Conservation (phyloP, 30 jellyfish, hydroid and myxozoan species). For the Clytia hemisphaerica region DNA sequence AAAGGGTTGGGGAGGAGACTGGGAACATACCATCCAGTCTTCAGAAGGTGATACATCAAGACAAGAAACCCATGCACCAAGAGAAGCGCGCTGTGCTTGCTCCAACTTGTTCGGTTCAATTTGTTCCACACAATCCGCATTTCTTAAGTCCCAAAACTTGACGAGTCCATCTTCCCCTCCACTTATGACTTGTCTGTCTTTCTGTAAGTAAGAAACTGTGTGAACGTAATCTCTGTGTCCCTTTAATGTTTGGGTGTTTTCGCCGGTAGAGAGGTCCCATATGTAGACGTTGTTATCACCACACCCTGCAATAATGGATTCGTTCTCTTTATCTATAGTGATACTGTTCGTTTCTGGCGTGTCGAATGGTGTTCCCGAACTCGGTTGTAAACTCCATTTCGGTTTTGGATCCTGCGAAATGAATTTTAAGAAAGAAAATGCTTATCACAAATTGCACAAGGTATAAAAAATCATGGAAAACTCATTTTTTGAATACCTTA, state of each 20-base stretch:
- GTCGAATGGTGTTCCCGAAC: conserved; percentile 56
- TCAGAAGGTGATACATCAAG: conserved; percentile 81
- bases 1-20: neutral
- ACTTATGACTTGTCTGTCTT: conserved; percentile 67
- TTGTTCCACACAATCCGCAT: conserved; percentile 14
- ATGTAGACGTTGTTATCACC: conserved; percentile 74
- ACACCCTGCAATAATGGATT: conserved; percentile 77
- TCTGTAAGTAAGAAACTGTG: conserved; percentile 53
- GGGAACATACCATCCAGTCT: conserved; percentile 97
- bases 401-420: conserved; percentile 78
- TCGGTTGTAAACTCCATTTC: conserved; percentile 58
- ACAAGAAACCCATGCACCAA: conserved; percentile 90
- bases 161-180: conserved; percentile 96
- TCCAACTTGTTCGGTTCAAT: conserved; percentile 54
- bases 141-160: conserved; percentile 72
- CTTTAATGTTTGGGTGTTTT: conserved; percentile 13
- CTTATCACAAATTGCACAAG: no score
- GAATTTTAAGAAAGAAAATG: no score
- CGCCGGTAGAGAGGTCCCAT: conserved; percentile 85
- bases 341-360: conserved; percentile 72
- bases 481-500: no score
- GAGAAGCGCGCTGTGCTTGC: conserved; percentile 49
- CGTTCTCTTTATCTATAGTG: conserved; percentile 45
- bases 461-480: no score
- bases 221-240: conserved; percentile 93